Percentiles rank a stretch among this genome's conserved stretches.
Conservation (phyloP, 2,113 vertebrate species). For the Pachycephala philippinensis region DNA sequence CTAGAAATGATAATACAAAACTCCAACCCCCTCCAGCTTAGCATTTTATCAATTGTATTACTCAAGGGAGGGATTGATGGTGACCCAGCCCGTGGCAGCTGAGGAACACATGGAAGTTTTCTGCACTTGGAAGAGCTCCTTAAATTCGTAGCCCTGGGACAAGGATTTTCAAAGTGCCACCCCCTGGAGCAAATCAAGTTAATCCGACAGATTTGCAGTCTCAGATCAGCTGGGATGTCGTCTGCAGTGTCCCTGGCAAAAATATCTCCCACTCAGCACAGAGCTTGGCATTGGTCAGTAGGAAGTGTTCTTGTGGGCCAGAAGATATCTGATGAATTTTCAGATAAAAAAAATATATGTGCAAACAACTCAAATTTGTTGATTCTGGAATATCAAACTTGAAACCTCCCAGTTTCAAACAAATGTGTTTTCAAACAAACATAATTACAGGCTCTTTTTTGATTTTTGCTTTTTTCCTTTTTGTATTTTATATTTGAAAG, state of each 20-base stretch:
- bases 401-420: background rate
- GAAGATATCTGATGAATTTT: background rate
- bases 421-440: background rate
- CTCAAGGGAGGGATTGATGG: background rate
- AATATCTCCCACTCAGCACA: background rate
- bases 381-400: background rate
- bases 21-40: background rate
- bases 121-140: background rate
- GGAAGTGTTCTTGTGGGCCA: background rate
- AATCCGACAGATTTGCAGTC: background rate
- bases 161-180: background rate
- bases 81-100: background rate
- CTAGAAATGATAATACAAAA: background rate
- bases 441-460: background rate
- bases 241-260: background rate
- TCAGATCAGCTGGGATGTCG: background rate
- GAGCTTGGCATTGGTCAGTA: background rate
- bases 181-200: background rate
- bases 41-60: background rate
- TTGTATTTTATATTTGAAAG: background rate
- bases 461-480: accelerated
- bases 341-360: background rate
- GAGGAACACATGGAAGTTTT: background rate
- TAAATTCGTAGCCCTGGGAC: background rate
- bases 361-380: background rate